Percentiles rank a stretch among this genome's conserved stretches.
phyloP scores from a whole-genome alignment of 1,140 invertebrate genomes.

The Ceratitis capitata region DNA sequence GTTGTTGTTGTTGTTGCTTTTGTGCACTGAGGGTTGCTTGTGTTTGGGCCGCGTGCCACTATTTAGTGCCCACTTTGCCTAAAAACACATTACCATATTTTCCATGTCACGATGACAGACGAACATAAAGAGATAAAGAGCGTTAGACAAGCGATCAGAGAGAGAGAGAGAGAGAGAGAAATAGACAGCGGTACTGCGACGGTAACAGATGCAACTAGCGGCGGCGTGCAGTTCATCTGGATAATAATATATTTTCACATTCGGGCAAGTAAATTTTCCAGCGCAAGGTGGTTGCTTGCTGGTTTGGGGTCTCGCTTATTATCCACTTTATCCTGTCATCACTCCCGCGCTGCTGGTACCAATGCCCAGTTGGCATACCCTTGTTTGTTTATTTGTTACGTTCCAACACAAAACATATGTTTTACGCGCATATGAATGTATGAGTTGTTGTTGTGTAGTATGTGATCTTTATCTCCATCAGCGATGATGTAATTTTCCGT shows the following conservation, averaged over 20 bases:
- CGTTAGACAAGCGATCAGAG: background rate
- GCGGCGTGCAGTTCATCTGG: background rate
- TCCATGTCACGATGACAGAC: slow-evolving; percentile 16
- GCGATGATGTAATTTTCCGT: slow-evolving; percentile 35
- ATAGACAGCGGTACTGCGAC: background rate
- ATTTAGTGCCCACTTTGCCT: slow-evolving; percentile 35
- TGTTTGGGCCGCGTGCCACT: background rate
- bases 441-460: background rate
- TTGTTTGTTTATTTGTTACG: background rate
- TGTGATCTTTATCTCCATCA: background rate
- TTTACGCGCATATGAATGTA: background rate
- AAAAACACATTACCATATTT: slow-evolving; percentile 29
- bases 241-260: background rate
- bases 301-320: slow-evolving; percentile 30
- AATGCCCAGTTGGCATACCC: background rate
- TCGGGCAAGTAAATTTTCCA: no score
- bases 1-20: background rate
- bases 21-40: background rate
- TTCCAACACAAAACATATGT: background rate
- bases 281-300: slow-evolving; percentile 6
- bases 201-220: background rate
- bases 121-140: no score
- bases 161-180: background rate
- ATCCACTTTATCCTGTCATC: slow-evolving; percentile 30
- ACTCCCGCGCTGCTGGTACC: background rate